Percentiles rank a stretch among this genome's conserved stretches.
Evolutionary conservation across 92 coral and sea anemone species (phyloP).

Genomic region (Siderastrea siderea): DNA sequence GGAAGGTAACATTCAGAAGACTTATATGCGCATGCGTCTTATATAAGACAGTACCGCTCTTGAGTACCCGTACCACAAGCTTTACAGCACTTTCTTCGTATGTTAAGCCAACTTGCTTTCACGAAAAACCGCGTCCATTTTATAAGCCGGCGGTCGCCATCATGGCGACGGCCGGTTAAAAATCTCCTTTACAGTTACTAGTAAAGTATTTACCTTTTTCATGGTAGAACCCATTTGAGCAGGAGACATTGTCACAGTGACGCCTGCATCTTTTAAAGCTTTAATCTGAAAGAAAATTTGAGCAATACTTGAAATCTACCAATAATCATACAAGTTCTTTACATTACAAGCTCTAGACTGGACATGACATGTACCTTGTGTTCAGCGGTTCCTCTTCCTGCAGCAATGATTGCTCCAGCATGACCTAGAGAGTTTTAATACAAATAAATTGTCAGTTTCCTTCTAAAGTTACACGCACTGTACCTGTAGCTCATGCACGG

Average conservation of each 20-base stretch:
- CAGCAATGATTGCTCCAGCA: slow-evolving; percentile 97
- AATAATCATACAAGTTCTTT: neutral
- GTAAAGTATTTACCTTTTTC: slow-evolving; percentile 74
- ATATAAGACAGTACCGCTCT: too few species aligned
- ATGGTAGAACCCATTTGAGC: slow-evolving; percentile 98
- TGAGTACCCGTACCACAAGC: too few species aligned
- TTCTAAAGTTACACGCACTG: neutral
- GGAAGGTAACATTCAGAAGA: too few species aligned
- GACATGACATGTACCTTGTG: slow-evolving; percentile 72
- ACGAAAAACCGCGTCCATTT: too few species aligned
- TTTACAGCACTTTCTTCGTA: too few species aligned
- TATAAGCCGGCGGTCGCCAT: too few species aligned
- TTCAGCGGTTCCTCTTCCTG: slow-evolving; percentile 95
- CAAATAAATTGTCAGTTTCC: neutral
- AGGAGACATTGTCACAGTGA: slow-evolving; percentile 91
- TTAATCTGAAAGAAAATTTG: slow-evolving; percentile 72
- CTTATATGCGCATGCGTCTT: too few species aligned
- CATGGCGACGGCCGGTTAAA: too few species aligned
- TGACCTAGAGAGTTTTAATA: slow-evolving; percentile 70
- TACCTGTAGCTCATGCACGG: too few species aligned
- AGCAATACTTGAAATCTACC: neutral
- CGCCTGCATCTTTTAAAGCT: slow-evolving; percentile 96
- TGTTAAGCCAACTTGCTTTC: too few species aligned
- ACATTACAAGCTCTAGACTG: neutral
- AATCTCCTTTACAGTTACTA: neutral